Conservation (phyloP, 2,888 invertebrate genomes). For the Oegoconia quadripuncta region DNA sequence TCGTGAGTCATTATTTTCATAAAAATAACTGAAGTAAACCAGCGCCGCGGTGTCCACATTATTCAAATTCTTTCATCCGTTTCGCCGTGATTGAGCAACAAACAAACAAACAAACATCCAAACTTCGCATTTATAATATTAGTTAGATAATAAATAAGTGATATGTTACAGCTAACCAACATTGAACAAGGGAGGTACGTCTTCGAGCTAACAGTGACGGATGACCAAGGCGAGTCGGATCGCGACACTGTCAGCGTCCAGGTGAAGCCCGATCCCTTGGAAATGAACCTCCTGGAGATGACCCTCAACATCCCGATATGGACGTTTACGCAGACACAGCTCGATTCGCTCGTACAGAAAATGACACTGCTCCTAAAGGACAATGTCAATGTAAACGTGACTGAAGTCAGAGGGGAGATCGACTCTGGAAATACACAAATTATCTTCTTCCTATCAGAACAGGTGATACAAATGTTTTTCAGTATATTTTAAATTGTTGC, state of each 20-base stretch:
- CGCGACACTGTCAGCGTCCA: conserved; percentile 90
- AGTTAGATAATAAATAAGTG: too few relatives aligned
- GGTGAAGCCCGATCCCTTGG: conserved; percentile 87
- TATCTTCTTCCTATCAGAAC: conserved; percentile 83
- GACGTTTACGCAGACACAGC: conserved; percentile 77
- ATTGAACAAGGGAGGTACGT: conserved; percentile 92
- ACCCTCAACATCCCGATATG: conserved; percentile 86
- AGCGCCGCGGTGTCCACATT: too few relatives aligned
- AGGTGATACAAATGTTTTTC: conserved; percentile 42
- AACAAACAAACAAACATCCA: too few relatives aligned
- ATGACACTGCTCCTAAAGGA: conserved; percentile 88
- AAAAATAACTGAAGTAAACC: too few relatives aligned
- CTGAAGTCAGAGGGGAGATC: conserved; percentile 78
- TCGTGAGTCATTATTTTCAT: too few relatives aligned
- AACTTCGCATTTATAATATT: too few relatives aligned
- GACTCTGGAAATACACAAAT: conserved; percentile 81
- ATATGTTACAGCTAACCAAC: conserved; percentile 82
- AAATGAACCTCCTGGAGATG: conserved; percentile 88
- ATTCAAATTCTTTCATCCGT: too few relatives aligned
- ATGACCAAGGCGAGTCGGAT: conserved; percentile 91
- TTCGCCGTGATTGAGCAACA: too few relatives aligned
- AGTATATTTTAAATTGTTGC: neutral
- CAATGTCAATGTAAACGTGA: conserved; percentile 81
- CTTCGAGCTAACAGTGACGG: conserved; percentile 92
- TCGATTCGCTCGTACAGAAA: conserved; percentile 88